A percentile compares a stretch with the other conserved stretches of the same genome.
Evolutionary conservation across 2,113 vertebrate species (phyloP).

Genomic region (Pluvialis apricaria): DNA sequence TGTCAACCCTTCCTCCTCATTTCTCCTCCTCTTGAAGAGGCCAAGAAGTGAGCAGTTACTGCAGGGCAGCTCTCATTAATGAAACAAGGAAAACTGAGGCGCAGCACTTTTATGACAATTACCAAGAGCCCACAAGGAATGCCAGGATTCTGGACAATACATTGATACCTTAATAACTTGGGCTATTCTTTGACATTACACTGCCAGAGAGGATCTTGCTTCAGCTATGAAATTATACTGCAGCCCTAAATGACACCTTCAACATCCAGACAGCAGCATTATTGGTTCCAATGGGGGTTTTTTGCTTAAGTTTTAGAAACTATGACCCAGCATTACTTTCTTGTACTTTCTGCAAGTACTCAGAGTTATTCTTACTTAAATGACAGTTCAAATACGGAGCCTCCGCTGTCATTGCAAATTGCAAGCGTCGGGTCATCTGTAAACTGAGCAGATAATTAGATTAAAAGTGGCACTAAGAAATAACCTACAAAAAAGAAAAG

Average conservation of each 20-base stretch:
- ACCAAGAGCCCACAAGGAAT: not conserved
- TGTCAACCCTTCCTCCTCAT: not conserved
- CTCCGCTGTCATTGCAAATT: conserved; percentile 97
- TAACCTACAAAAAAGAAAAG: not conserved
- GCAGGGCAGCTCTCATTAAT: not conserved
- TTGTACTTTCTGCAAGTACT: not conserved
- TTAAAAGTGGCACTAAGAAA: not conserved
- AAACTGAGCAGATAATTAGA: conserved; percentile 80
- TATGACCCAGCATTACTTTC: not conserved
- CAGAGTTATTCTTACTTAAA: conserved; percentile 85
- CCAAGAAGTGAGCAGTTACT: not conserved
- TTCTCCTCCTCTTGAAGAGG: not conserved
- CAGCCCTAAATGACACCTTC: not conserved
- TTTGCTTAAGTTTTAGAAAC: not conserved
- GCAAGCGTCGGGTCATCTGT: conserved; percentile 96
- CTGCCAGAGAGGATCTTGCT: not conserved
- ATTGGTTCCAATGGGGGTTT: not conserved
- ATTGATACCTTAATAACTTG: not conserved
- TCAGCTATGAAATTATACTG: not conserved
- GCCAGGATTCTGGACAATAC: not conserved
- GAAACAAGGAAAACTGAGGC: not conserved
- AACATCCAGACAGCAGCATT: not conserved
- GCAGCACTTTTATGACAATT: not conserved
- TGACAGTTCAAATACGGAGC: conserved; percentile 94
- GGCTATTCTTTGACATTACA: not conserved